Evolutionary conservation across 2,888 invertebrate genomes (phyloP).

Genomic region (Lasioglossum figueresi): DNA sequence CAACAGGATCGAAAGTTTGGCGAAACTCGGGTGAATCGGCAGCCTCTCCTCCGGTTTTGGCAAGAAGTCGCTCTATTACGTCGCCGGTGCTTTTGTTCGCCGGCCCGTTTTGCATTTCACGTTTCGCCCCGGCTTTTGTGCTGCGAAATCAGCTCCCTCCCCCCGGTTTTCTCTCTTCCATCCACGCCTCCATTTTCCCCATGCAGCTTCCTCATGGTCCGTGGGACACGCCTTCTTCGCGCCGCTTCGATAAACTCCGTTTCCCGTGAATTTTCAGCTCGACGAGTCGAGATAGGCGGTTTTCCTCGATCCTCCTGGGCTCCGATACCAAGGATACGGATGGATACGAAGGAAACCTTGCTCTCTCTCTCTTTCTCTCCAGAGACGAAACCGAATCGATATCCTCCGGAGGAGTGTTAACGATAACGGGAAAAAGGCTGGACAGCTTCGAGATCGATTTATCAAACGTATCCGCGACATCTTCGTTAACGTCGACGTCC

Average conservation of each 20-base stretch:
- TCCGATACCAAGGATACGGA: neutral
- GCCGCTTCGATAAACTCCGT: conserved; percentile 31
- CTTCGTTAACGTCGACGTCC: neutral
- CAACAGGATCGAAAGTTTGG: neutral
- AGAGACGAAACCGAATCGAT: neutral
- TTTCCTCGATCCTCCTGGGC: neutral
- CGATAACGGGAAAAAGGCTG: neutral
- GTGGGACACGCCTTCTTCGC: conserved; percentile 27
- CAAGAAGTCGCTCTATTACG: conserved; percentile 46
- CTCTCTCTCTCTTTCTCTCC: neutral
- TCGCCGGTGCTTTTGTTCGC: conserved; percentile 54
- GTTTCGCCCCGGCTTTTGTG: conserved; percentile 22
- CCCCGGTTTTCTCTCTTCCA: neutral
- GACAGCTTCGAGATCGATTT: neutral
- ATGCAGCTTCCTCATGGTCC: neutral
- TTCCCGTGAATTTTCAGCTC: neutral
- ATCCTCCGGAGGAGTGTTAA: neutral
- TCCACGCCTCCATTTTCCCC: neutral
- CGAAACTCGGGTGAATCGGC: neutral
- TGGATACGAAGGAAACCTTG: neutral
- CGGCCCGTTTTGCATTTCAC: conserved; percentile 56
- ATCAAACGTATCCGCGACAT: neutral
- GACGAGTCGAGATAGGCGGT: conserved; percentile 5
- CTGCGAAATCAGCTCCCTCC: neutral
- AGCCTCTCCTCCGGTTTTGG: neutral